Conservation (phyloP, 2,113 vertebrate genomes). For the Cyanoliseus patagonus region DNA sequence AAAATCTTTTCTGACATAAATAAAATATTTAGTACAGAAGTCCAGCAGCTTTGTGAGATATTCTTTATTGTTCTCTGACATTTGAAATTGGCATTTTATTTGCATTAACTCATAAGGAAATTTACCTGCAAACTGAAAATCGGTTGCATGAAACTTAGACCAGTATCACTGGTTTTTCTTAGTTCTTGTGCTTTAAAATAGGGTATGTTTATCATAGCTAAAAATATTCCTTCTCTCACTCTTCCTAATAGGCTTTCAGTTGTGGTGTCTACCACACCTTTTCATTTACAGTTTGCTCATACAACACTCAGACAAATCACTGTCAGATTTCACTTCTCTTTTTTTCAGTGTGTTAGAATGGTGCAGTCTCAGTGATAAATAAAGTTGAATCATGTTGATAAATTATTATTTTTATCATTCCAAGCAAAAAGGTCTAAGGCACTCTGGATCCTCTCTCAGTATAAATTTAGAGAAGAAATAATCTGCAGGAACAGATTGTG, state of each 20-base stretch:
- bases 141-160: neutral
- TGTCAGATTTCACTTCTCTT: neutral
- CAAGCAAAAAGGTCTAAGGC: neutral
- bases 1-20: neutral
- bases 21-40: neutral
- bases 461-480: constrained; percentile 43
- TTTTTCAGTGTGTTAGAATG: neutral
- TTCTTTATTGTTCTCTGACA: neutral
- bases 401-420: constrained; percentile 32
- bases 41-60: neutral
- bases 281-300: neutral
- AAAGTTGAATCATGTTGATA: neutral
- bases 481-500: constrained; percentile 10
- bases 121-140: neutral
- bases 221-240: neutral
- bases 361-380: neutral
- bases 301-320: neutral
- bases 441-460: neutral
- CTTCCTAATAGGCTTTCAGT: neutral
- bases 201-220: neutral
- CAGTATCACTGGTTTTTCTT: neutral
- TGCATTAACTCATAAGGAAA: neutral
- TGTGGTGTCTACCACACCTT: neutral
- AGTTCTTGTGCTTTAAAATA: neutral
- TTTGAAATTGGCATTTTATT: neutral